Evolutionary conservation across 2,113 vertebrate genomes (phyloP).

Genomic region (Neodon shergylaensis): DNA sequence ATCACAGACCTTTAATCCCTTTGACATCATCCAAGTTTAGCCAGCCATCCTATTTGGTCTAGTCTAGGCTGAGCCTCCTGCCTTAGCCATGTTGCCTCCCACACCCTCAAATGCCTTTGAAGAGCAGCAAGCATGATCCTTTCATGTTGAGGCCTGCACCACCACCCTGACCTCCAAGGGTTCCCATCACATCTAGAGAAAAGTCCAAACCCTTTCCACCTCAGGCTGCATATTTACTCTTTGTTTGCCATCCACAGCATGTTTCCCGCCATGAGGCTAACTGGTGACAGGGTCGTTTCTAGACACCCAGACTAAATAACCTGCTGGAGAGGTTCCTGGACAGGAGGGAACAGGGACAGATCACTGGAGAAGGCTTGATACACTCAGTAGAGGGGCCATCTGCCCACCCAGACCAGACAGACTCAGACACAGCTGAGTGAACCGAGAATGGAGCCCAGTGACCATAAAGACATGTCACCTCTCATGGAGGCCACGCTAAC

Average conservation of each 20-base stretch:
- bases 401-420: neutral
- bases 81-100: neutral
- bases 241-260: neutral
- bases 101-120: neutral
- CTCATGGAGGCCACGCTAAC: neutral
- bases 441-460: neutral
- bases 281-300: neutral
- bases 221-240: neutral
- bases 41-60: neutral
- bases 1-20: neutral
- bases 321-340: neutral
- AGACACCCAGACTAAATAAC: neutral
- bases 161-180: neutral
- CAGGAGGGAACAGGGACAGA: neutral
- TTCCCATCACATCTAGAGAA: neutral
- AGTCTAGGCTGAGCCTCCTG: neutral
- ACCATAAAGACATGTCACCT: neutral
- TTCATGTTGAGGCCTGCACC: neutral
- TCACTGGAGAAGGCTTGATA: neutral
- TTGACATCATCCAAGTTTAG: neutral
- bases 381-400: rapidly evolving
- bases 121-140: neutral
- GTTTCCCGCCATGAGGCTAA: neutral
- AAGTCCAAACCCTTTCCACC: neutral
- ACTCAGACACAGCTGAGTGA: neutral